These are phyloP conservation scores for Marasmarcha lunaedactyla DNA, from an alignment of 2,888 invertebrate species.

Conservation along the genomic window DNA sequence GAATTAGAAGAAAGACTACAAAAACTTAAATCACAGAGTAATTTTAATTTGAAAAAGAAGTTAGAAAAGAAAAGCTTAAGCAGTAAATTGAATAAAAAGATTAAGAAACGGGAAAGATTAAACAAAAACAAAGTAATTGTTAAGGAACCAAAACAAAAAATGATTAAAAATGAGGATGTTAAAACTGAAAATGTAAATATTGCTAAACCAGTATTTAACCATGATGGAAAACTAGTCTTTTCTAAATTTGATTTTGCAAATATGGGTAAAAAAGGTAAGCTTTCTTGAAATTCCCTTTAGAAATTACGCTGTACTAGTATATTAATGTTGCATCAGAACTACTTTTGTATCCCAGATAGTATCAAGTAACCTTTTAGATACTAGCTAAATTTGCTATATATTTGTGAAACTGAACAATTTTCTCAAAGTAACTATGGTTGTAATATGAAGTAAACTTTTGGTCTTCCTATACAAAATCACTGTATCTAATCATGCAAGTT, in stretches of 20 bases:
- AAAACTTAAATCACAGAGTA: conserved; percentile 72
- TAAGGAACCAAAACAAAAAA: conserved; percentile 9
- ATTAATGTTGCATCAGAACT: too few species aligned
- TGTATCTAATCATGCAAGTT: too few species aligned
- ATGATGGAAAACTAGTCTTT: conserved; percentile 88
- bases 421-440: too few species aligned
- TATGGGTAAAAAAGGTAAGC: conserved; percentile 71
- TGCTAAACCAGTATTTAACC: conserved; percentile 82
- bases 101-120: conserved; percentile 51
- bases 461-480: too few species aligned
- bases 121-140: conserved; percentile 20
- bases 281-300: too few species aligned
- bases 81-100: conserved; percentile 76
- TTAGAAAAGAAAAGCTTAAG: conserved; percentile 75
- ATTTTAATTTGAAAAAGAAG: conserved; percentile 74
- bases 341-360: too few species aligned
- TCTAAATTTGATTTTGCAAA: conserved; percentile 92
- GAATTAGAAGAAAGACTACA: conserved; percentile 75
- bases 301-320: too few species aligned
- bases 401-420: too few species aligned
- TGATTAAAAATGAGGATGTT: conserved; percentile 29
- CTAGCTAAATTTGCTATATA: too few species aligned
- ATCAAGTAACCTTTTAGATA: too few species aligned
- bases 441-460: too few species aligned
- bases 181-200: conserved; percentile 25